Evolutionary conservation across 2,888 invertebrate species (phyloP).

Genomic region (Trilocha varians): DNA sequence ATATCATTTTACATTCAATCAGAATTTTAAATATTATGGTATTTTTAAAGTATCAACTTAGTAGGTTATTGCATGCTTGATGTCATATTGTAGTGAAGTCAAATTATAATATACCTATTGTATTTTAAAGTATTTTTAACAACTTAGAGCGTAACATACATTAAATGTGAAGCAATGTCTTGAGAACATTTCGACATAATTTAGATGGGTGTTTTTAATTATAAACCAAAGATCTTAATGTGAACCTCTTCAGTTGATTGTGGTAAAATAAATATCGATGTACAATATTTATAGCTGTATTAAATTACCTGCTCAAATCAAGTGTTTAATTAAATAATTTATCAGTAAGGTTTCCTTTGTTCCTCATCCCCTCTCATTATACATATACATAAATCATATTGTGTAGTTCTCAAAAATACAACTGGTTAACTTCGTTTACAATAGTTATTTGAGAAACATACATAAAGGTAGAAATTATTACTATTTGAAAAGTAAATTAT

Average conservation of each 20-base stretch:
- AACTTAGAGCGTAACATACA: constrained; percentile 42
- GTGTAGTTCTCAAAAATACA: too few relatives aligned
- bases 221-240: constrained; percentile 22
- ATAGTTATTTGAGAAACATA: too few relatives aligned
- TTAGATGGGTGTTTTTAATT: constrained; percentile 17
- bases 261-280: constrained; percentile 31
- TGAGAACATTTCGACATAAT: constrained; percentile 42
- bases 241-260: constrained; percentile 4
- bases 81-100: constrained; percentile 29
- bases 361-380: too few relatives aligned
- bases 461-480: too few relatives aligned
- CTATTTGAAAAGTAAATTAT: too few relatives aligned
- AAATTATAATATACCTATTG: constrained; percentile 30
- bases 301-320: constrained; percentile 64
- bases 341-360: too few relatives aligned
- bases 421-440: too few relatives aligned
- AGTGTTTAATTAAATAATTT: constrained; percentile 15
- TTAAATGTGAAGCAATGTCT: constrained; percentile 53
- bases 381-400: too few relatives aligned
- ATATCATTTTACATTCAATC: constrained; percentile 29
- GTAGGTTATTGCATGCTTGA: constrained; percentile 16
- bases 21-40: constrained; percentile 18
- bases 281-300: constrained; percentile 61
- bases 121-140: constrained; percentile 33
- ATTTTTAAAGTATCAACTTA: constrained; percentile 15